A percentile compares a stretch with the other conserved stretches of the same genome.
Evolutionary conservation across 2,113 vertebrate genomes (phyloP).

Genomic region (Bothrops jararaca): DNA sequence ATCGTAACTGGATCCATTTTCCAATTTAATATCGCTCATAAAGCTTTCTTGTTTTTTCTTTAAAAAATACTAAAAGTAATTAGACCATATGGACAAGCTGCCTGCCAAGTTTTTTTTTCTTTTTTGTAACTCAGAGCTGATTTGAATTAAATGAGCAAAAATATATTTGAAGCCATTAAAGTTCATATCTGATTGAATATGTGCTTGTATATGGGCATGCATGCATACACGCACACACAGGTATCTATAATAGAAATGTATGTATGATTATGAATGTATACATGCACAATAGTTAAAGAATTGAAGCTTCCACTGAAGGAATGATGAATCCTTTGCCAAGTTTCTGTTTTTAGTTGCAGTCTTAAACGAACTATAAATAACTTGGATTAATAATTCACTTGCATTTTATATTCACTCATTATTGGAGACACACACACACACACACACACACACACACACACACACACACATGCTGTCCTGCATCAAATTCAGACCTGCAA

Average conservation of each 20-base stretch:
- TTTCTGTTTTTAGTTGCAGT: not conserved
- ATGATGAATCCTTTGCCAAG: not conserved
- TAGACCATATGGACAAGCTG: slow-evolving; percentile 65
- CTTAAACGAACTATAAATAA: slow-evolving; percentile 5
- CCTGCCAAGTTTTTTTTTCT: slow-evolving; percentile 50
- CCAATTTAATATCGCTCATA: slow-evolving; percentile 50
- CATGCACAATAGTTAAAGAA: slow-evolving; percentile 16
- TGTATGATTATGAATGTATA: slow-evolving; percentile 45
- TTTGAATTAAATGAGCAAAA: slow-evolving; percentile 67
- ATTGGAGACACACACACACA: not conserved
- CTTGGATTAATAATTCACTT: not conserved
- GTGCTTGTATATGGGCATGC: too few relatives aligned
- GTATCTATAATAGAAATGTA: slow-evolving; percentile 50
- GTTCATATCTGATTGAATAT: slow-evolving; percentile 33
- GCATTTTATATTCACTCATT: not conserved
- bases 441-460: not conserved
- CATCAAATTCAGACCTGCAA: not conserved
- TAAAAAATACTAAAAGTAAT: slow-evolving; percentile 65
- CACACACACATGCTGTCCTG: not conserved
- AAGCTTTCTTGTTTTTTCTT: slow-evolving; percentile 56
- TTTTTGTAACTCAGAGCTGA: slow-evolving; percentile 54
- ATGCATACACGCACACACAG: too few relatives aligned
- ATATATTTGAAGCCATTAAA: slow-evolving; percentile 63
- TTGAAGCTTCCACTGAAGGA: slow-evolving; percentile 36
- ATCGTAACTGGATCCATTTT: slow-evolving; percentile 35